Evolutionary conservation across 2,797 vertebrate species (phyloP).

Genomic region (Eleutherodactylus coqui): DNA sequence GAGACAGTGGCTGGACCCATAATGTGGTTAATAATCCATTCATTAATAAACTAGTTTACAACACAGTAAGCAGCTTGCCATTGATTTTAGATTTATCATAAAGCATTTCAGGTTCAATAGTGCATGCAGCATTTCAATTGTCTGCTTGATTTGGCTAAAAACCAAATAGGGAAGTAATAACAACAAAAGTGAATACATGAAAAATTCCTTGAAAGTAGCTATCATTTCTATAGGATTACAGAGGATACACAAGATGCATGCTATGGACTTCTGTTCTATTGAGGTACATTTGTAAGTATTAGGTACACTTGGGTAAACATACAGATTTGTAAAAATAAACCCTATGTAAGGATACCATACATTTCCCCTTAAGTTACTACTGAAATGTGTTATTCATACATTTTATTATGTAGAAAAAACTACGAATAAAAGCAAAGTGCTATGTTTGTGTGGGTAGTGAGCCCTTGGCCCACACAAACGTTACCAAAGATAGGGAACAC

Average conservation of each 20-base stretch:
- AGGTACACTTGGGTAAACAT: neutral
- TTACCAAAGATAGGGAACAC: too few relatives aligned
- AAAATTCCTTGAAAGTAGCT: slow-evolving; percentile 16
- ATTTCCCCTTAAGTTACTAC: too few relatives aligned
- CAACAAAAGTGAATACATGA: slow-evolving; percentile 4
- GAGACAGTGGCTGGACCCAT: slow-evolving; percentile 38
- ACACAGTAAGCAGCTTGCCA: slow-evolving; percentile 25
- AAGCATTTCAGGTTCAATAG: slow-evolving; percentile 35
- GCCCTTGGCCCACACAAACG: too few relatives aligned
- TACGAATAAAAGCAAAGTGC: too few relatives aligned
- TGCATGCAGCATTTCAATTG: slow-evolving; percentile 37
- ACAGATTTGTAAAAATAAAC: neutral
- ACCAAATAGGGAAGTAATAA: slow-evolving; percentile 6
- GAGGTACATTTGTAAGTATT: neutral
- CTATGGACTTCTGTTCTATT: neutral
- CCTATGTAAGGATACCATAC: too few relatives aligned
- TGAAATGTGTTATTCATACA: too few relatives aligned
- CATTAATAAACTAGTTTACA: slow-evolving; percentile 47
- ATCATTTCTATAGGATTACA: neutral
- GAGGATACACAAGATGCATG: neutral
- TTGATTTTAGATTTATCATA: slow-evolving; percentile 45
- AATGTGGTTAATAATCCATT: slow-evolving; percentile 57
- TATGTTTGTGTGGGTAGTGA: too few relatives aligned
- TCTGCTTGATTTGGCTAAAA: slow-evolving; percentile 35
- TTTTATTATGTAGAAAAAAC: too few relatives aligned